Evolutionary conservation across 2,797 vertebrate genomes (phyloP).

Genomic region (Alectoris magna): DNA sequence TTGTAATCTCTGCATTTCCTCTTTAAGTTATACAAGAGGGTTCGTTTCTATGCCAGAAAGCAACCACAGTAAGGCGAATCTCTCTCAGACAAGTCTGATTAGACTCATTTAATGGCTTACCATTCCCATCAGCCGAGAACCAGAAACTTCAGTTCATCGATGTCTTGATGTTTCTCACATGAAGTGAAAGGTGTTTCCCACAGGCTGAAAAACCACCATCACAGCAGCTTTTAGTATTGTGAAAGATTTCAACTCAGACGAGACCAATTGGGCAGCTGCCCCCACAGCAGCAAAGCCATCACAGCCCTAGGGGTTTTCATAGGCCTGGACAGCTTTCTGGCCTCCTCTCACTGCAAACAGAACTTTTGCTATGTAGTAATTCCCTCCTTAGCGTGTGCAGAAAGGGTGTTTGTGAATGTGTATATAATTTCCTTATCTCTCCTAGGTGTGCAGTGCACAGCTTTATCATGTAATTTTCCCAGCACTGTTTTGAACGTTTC

Average conservation of each 20-base stretch:
- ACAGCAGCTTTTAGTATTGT: background rate
- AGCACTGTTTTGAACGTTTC: constrained; percentile 22
- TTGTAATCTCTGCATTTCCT: background rate
- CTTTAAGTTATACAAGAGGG: background rate
- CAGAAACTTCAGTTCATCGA: background rate
- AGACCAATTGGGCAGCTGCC: background rate
- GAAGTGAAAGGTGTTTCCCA: background rate
- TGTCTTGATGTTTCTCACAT: background rate
- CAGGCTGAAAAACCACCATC: background rate
- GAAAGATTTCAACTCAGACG: background rate
- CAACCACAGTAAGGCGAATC: background rate
- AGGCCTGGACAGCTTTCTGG: background rate
- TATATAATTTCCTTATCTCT: background rate
- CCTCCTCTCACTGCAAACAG: background rate
- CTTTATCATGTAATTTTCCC: background rate
- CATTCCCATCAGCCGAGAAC: background rate
- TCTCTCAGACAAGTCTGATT: background rate
- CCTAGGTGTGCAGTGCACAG: background rate
- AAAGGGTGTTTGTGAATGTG: too few species aligned
- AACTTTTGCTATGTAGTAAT: background rate
- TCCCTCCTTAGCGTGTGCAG: background rate
- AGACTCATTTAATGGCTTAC: background rate
- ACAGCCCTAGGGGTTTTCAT: background rate
- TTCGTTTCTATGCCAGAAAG: background rate
- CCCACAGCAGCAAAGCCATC: background rate